Base-by-base conservation (phyloP, 2,797 vertebrate species). In the Gobio occitaniae region DNA sequence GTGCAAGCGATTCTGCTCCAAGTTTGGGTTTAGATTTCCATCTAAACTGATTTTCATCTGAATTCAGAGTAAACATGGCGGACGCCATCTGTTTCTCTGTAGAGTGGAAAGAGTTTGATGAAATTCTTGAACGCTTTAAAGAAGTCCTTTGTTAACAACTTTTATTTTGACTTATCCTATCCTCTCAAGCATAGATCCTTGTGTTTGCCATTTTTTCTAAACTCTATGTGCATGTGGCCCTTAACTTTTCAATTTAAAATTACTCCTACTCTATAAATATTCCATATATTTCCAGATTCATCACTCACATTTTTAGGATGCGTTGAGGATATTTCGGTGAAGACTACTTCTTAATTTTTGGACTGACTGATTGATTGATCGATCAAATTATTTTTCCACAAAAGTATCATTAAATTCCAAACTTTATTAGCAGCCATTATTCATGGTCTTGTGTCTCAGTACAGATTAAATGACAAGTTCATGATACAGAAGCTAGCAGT, bases 31-130 rank as follows among this genome's bases (percentile, higher is more conserved):
- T 92, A 88, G 89, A 91, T 91, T 93, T 91, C 91, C 89, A 92
- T 93, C 90, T 85, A 89, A 91, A 91, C 86, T 91, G 91, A 94
- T 94, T 89, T 90, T 85, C 89, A 93, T 94, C 93, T 91, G 89
- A 94, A 92, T 71, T 86, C 89, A 91, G 87, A 90, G 89, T 92
- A 95, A 95, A 93, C 92, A 94, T 89, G 89, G 92, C 90, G 91
- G 83, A 89, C 84, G 90, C 90, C 89, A 90, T 92, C 89, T 87
- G 84, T 78, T 91, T 91, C 86, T 86, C 78, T 84, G 86, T 81
- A 88, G 69, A 91, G 81, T 84, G 88, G 85, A 75, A 83, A 87
- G 86, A 89, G 84, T 88, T 90, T 89, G 89, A 89, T 86, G 47
- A 89, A 89, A 90, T 82, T 79, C 89, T 88, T 88, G 36, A 86